Conservation (phyloP, 2,888 invertebrate species). For the Tupiocoris notatus region DNA sequence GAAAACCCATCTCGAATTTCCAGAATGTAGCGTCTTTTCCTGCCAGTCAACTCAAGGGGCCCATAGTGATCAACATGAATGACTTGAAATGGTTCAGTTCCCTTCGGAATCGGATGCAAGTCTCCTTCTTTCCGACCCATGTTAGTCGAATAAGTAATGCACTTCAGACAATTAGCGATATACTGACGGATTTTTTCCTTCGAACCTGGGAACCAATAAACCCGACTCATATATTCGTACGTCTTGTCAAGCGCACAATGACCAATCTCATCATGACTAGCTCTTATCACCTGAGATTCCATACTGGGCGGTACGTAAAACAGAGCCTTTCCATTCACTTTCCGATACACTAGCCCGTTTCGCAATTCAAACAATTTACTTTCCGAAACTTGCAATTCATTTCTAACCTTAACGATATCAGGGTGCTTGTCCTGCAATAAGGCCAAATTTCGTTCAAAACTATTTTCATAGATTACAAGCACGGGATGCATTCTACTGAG, state of each 20-base stretch:
- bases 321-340: background rate
- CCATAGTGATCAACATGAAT: conserved; percentile 12
- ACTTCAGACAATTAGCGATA: background rate
- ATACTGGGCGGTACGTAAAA: background rate
- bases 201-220: background rate
- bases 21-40: background rate
- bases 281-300: background rate
- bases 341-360: conserved; percentile 20
- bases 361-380: background rate
- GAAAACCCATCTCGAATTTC: background rate
- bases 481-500: conserved; percentile 48
- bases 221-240: background rate
- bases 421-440: background rate
- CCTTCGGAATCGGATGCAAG: background rate
- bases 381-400: background rate
- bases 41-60: background rate
- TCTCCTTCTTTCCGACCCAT: background rate
- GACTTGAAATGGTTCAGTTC: conserved; percentile 5
- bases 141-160: background rate
- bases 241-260: background rate
- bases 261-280: background rate
- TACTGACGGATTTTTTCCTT: background rate
- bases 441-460: conserved; percentile 12
- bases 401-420: background rate
- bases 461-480: conserved; percentile 1